Conservation (phyloP, 1,140 invertebrate genomes). For the Neodiprion lecontei region DNA sequence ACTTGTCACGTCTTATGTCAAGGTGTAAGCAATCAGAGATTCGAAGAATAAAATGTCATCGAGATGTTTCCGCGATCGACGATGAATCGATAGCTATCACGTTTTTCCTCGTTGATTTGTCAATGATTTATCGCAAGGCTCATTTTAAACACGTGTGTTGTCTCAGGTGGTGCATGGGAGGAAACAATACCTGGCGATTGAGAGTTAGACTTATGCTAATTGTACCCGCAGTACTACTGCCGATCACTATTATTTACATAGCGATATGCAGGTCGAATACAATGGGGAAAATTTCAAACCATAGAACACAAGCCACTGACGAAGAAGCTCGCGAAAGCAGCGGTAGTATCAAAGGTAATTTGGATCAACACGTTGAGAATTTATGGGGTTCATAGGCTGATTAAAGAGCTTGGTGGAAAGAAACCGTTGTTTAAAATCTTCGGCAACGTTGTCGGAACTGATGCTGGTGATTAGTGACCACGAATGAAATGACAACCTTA, state of each 20-base stretch:
- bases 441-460: background rate
- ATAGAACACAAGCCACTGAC: background rate
- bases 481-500: no score
- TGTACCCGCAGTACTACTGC: conserved; percentile 50
- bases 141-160: background rate
- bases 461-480: background rate
- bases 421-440: background rate
- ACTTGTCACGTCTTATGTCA: no score
- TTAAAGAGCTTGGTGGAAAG: background rate
- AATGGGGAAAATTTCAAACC: conserved; percentile 35
- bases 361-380: background rate
- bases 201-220: conserved; percentile 52
- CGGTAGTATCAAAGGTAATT: background rate
- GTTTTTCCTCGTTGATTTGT: no score
- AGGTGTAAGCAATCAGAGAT: no score
- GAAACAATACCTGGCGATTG: conserved; percentile 48
- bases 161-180: conserved; percentile 52
- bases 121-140: no score
- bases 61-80: no score
- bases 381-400: background rate
- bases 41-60: no score
- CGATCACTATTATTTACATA: conserved; percentile 51
- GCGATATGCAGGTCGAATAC: conserved; percentile 46
- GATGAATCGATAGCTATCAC: no score
- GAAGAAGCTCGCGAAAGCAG: background rate